Conservation (phyloP, 2,888 invertebrate genomes). For the Lasioglossum calceatum region DNA sequence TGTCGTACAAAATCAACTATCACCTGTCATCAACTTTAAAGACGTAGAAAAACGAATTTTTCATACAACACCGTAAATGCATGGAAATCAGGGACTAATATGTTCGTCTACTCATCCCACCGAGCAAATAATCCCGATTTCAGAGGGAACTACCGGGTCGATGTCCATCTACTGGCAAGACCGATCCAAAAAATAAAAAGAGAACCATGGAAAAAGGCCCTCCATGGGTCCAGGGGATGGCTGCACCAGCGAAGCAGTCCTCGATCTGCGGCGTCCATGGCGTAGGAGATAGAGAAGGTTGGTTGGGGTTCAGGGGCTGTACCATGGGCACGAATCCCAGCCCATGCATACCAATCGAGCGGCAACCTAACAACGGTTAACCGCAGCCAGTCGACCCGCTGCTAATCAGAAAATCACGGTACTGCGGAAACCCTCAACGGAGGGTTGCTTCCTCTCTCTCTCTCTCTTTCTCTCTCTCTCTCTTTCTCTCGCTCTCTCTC, state of each 20-base stretch:
- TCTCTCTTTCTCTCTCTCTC: slow-evolving; percentile 34
- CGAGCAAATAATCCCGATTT: not conserved
- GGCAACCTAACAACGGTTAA: slow-evolving; percentile 83
- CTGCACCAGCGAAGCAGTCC: slow-evolving; percentile 7
- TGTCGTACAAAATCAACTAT: not conserved
- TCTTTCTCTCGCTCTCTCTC: slow-evolving; percentile 43
- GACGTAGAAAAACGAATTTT: not conserved
- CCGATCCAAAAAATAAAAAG: not conserved
- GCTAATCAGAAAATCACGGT: slow-evolving; percentile 84
- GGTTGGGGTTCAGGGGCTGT: slow-evolving; percentile 61
- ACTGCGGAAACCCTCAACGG: slow-evolving; percentile 80
- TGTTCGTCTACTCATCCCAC: not conserved
- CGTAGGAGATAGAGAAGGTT: slow-evolving; percentile 64
- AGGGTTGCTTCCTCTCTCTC: slow-evolving; percentile 53
- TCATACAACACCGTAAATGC: not conserved
- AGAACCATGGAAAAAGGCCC: not conserved
- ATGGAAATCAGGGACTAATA: not conserved
- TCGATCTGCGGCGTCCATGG: slow-evolving; percentile 25
- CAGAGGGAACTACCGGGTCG: not conserved
- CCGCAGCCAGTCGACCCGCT: slow-evolving; percentile 83
- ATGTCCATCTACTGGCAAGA: not conserved
- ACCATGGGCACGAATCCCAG: slow-evolving; percentile 80
- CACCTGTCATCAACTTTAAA: not conserved
- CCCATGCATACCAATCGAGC: slow-evolving; percentile 84
- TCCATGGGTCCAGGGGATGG: not conserved